Evolutionary conservation across 2,113 vertebrate genomes (phyloP).

Genomic region (Macaca mulatta): DNA sequence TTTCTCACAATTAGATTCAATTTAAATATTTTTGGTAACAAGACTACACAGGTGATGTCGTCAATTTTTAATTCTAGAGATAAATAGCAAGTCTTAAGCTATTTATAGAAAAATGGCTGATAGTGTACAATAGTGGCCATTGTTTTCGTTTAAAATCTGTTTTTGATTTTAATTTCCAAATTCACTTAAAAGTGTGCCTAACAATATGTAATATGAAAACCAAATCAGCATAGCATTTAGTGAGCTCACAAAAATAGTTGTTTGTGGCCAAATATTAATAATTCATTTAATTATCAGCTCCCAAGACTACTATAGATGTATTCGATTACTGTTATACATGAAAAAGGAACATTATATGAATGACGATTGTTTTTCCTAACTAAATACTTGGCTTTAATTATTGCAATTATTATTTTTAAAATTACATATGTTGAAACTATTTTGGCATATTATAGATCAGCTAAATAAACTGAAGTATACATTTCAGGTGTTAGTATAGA

Average conservation of each 20-base stretch:
- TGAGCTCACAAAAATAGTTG: neutral
- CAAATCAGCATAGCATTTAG: neutral
- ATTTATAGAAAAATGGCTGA: neutral
- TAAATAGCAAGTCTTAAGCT: neutral
- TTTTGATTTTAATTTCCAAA: conserved; percentile 43
- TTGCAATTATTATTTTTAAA: neutral
- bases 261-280: neutral
- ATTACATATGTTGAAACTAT: neutral
- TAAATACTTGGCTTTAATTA: conserved; percentile 17
- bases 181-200: neutral
- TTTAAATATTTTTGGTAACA: conserved; percentile 8
- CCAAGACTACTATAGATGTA: neutral
- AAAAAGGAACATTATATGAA: neutral
- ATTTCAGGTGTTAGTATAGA: neutral
- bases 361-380: neutral
- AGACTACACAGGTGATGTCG: neutral
- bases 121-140: neutral
- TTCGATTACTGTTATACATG: neutral
- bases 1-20: neutral
- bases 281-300: conserved; percentile 21
- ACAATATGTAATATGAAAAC: neutral
- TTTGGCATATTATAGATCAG: neutral
- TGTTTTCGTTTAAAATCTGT: neutral
- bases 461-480: conserved; percentile 34
- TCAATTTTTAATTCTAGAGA: neutral